A percentile compares a stretch with the other conserved stretches of the same genome.
These are phyloP conservation scores for Ploceus nigricollis DNA, from an alignment of 2,113 vertebrate genomes.

Conservation along the genomic window DNA sequence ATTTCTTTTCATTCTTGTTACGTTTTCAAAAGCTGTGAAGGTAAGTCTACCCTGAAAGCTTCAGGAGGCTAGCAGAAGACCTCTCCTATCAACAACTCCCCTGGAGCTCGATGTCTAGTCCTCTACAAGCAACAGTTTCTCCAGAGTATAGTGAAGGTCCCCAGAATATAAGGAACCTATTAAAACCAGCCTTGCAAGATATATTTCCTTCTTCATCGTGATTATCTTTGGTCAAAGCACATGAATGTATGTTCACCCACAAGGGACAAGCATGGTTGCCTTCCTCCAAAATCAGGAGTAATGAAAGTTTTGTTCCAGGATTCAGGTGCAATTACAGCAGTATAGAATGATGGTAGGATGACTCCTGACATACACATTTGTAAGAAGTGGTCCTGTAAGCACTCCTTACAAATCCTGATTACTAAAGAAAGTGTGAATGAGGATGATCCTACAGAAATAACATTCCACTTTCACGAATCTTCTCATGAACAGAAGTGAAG, in stretches of 20 bases:
- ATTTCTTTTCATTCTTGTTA: neutral
- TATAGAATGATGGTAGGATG: neutral
- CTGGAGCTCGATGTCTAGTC: neutral
- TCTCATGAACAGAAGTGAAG: neutral
- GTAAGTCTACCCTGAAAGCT: neutral
- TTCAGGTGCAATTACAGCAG: neutral
- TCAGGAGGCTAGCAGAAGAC: neutral
- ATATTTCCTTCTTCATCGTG: neutral
- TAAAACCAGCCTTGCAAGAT: neutral
- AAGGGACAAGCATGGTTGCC: neutral
- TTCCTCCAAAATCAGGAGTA: neutral
- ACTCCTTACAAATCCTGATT: neutral
- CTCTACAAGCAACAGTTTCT: neutral
- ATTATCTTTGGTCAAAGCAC: neutral
- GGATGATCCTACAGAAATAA: neutral
- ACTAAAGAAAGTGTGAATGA: neutral
- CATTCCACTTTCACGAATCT: neutral
- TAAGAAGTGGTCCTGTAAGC: neutral
- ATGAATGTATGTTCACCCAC: neutral
- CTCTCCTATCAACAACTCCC: neutral
- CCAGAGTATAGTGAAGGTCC: neutral
- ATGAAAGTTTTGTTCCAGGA: neutral
- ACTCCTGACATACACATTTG: neutral
- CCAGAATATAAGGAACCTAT: neutral
- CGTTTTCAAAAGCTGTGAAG: neutral